Conservation (phyloP, 2,113 vertebrate genomes). For the Daphoenositta chrysoptera region DNA sequence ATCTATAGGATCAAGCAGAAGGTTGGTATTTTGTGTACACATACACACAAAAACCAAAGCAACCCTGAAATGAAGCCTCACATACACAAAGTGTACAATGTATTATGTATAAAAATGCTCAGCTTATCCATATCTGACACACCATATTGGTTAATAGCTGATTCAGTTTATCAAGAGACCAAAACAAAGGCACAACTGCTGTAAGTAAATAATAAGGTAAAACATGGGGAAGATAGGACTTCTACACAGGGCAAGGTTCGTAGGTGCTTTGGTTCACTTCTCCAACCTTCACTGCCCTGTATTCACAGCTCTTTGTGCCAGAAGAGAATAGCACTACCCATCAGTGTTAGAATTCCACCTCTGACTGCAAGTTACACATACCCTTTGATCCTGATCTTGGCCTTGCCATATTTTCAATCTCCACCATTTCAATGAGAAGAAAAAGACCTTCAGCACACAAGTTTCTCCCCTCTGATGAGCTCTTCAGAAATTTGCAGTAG, state of each 20-base stretch:
- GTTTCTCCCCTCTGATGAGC: not conserved
- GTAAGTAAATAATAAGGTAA: not conserved
- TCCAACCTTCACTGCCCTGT: not conserved
- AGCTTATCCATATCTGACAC: not conserved
- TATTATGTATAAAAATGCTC: not conserved
- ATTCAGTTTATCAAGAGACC: not conserved
- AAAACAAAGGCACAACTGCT: not conserved
- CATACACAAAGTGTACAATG: not conserved
- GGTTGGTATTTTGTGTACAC: not conserved
- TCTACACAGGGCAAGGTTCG: not conserved
- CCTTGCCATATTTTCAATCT: not conserved
- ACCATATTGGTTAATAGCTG: not conserved
- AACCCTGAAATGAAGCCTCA: not conserved
- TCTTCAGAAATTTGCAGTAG: not conserved
- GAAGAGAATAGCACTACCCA: not conserved
- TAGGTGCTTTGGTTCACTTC: not conserved
- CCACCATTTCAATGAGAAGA: not conserved
- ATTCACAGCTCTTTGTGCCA: not conserved
- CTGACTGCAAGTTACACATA: not conserved
- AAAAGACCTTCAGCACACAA: fast-evolving
- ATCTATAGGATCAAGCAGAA: not conserved
- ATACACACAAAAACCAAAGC: not conserved
- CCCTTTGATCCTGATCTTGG: not conserved
- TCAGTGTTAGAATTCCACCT: not conserved
- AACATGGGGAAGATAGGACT: not conserved